Evolutionary conservation across 2,113 vertebrate genomes (phyloP).

Genomic region (Hyperopisus bebe): DNA sequence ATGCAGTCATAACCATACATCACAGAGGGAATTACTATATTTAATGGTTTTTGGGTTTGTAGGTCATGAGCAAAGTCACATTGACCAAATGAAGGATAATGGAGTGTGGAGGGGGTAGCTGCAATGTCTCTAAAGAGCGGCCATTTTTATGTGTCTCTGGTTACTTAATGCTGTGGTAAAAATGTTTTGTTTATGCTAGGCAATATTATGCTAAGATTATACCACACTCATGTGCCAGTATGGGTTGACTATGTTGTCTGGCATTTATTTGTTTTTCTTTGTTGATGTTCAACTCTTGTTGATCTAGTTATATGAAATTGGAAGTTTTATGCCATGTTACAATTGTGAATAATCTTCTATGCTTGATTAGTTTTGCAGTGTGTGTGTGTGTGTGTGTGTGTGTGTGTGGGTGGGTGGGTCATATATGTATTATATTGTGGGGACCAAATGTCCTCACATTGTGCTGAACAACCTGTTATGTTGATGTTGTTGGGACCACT

Average conservation of each 20-base stretch:
- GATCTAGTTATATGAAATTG: not conserved
- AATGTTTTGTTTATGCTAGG: not conserved
- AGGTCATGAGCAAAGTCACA: not conserved
- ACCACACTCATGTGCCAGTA: not conserved
- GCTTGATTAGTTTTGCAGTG: not conserved
- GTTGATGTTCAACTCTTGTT: not conserved
- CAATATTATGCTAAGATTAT: too few relatives aligned
- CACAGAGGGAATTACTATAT: not conserved
- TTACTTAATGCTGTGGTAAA: not conserved
- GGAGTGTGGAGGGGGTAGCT: not conserved
- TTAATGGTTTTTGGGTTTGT: not conserved
- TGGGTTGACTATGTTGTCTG: not conserved
- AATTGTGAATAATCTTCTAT: not conserved
- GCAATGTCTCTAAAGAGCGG: not conserved
- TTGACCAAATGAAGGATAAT: not conserved
- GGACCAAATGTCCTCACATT: too few relatives aligned
- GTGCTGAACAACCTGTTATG: too few relatives aligned
- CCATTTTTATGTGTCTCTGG: not conserved
- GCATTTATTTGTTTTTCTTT: not conserved
- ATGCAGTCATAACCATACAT: not conserved
- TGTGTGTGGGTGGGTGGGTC: too few relatives aligned
- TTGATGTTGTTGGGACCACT: too few relatives aligned
- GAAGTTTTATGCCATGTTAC: not conserved
- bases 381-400: not conserved
- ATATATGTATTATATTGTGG: not conserved